phyloP scores from a whole-genome alignment of 2,113 vertebrate genomes.

The Syrmaticus mikado region DNA sequence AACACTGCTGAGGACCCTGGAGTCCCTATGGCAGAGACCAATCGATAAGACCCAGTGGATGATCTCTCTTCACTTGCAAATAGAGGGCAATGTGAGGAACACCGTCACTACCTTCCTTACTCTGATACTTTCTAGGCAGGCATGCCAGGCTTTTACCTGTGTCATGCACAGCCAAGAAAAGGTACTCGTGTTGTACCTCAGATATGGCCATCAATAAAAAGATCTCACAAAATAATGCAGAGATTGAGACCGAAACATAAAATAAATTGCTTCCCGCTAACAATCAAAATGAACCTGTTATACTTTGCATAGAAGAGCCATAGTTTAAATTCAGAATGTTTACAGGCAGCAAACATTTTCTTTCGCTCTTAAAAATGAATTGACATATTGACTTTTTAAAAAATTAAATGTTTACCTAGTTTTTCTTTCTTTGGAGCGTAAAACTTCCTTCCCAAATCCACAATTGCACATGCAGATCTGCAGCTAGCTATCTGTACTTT shows the following conservation, averaged over 20 bases:
- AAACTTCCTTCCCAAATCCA: neutral
- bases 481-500: neutral
- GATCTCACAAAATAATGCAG: neutral
- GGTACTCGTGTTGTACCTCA: neutral
- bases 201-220: neutral
- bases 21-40: neutral
- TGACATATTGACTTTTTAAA: neutral
- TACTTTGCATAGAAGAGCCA: neutral
- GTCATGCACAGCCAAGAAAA: neutral
- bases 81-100: neutral
- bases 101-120: neutral
- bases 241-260: neutral
- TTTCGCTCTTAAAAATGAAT: neutral
- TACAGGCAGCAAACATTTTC: neutral
- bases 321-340: neutral
- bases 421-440: neutral
- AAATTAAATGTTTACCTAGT: neutral
- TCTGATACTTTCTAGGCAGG: neutral
- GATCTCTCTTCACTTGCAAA: neutral
- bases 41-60: conserved; percentile 12
- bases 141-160: neutral
- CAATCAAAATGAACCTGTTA: neutral
- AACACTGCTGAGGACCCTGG: conserved; percentile 47
- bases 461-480: neutral
- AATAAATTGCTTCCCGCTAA: neutral